These are phyloP conservation scores for Rotaria macrura DNA, from an alignment of 2,888 invertebrate genomes.

Conservation along the genomic window DNA sequence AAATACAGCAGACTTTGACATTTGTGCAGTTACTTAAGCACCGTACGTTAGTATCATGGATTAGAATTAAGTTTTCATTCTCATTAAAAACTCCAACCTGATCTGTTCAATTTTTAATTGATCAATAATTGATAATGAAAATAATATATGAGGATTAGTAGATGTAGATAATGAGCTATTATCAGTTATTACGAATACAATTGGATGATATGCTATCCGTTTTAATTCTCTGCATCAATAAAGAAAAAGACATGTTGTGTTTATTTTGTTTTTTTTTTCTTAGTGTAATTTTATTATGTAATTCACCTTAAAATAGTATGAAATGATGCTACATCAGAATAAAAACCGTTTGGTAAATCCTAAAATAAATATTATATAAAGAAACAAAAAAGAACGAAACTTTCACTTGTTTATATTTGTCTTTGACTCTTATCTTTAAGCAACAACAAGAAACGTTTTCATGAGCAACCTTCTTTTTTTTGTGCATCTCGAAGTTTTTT, in stretches of 20 bases:
- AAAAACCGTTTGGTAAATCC: constrained; percentile 18
- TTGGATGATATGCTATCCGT: neutral
- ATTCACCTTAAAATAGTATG: neutral
- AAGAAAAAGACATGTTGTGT: neutral
- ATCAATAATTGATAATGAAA: neutral
- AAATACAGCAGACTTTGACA: no score
- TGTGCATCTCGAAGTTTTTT: neutral
- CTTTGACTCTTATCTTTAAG: neutral
- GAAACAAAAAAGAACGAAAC: neutral
- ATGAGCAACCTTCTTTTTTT: neutral
- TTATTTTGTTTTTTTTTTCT: neutral
- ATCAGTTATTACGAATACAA: neutral
- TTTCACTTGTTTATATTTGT: neutral
- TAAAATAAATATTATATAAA: neutral
- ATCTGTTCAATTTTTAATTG: constrained; percentile 5
- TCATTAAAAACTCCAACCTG: neutral
- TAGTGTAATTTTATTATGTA: neutral
- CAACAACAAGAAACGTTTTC: neutral
- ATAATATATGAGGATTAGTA: neutral
- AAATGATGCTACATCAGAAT: neutral
- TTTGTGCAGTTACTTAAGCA: no score
- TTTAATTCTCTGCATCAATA: neutral
- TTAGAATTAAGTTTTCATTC: no score
- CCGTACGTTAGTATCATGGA: no score
- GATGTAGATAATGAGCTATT: neutral